Evolutionary conservation across 2,888 invertebrate genomes (phyloP).

Genomic region (Hymenopus coronatus): DNA sequence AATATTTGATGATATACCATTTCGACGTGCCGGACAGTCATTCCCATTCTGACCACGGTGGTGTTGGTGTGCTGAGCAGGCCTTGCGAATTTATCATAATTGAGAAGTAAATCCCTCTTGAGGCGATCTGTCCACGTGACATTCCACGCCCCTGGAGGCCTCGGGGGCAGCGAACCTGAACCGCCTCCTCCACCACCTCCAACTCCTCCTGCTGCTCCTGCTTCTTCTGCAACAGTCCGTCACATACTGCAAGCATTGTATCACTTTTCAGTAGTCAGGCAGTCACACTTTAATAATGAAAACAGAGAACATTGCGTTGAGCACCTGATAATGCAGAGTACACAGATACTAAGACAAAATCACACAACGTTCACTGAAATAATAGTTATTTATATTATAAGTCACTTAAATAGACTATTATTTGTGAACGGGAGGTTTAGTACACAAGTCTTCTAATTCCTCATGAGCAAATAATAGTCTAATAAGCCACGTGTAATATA

Average conservation of each 20-base stretch:
- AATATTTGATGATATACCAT: slow-evolving; percentile 44
- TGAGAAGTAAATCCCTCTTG: slow-evolving; percentile 56
- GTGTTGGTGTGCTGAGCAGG: slow-evolving; percentile 42
- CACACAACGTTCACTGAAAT: no score
- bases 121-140: slow-evolving; percentile 55
- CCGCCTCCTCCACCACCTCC: no score
- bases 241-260: not conserved
- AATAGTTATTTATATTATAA: no score
- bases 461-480: no score
- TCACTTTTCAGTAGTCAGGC: not conserved
- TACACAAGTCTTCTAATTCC: no score
- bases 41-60: slow-evolving; percentile 53
- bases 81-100: slow-evolving; percentile 46
- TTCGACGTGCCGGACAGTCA: slow-evolving; percentile 63
- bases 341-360: no score
- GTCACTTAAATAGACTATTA: no score
- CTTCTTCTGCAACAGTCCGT: not conserved
- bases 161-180: not conserved
- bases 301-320: not conserved
- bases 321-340: not conserved
- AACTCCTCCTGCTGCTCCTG: not conserved
- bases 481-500: no score
- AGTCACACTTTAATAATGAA: not conserved
- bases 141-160: slow-evolving; percentile 49
- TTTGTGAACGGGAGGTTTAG: no score